Evolutionary conservation across 2,888 invertebrate species (phyloP), one percentile per base, ranked within the genome.

Genomic region (Ernsta delagoae): DNA sequence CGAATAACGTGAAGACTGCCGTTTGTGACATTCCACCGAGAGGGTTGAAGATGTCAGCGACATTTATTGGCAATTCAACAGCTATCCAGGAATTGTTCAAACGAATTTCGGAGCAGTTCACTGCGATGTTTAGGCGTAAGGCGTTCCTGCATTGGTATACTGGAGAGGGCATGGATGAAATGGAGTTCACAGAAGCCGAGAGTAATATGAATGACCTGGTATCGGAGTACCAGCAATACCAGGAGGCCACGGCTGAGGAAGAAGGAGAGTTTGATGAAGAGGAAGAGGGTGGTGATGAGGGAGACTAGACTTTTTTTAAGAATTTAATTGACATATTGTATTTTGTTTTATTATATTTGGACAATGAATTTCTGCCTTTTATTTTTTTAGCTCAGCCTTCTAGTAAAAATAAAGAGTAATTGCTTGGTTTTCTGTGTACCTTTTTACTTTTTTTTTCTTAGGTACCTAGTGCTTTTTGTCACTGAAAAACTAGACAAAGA

Each of bases 271-370:
- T 94, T 43, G 94, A 94, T 71, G 94, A 94, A 71, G 94, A 94
- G 73, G 94, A 94, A 71, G 94, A 94, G 67, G 94, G 94, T 73
- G 94, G 95, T 68, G 95, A 95, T 71, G 95, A 95, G 75, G 95
- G 93, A 79, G 94, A 94, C 83, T 93, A 89, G 85, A 82, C 81
- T 75, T 87, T 86, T 82, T 71, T 45, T 88, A 89, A 87, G 87
- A 81, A 78, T 84, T 83, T 76, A 45, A 45, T 45, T 45, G 45
- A n/a, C 45, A 45, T 45, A 45, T 45, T 45, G 45, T 45, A 45
- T 41, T 41, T 45, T 11, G 11, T 45, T 45, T 45, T 45, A 45
- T 45, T 45, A 45, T 45, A 45, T 45, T 45, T 11, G 43, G 43
- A 45, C 43, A 45, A 45, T 4, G 11, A 45, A 8, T 41, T 45